Evolutionary conservation across 2,888 invertebrate species (phyloP), one percentile per base, ranked within the genome.

Genomic region (Cantharis nigra): DNA sequence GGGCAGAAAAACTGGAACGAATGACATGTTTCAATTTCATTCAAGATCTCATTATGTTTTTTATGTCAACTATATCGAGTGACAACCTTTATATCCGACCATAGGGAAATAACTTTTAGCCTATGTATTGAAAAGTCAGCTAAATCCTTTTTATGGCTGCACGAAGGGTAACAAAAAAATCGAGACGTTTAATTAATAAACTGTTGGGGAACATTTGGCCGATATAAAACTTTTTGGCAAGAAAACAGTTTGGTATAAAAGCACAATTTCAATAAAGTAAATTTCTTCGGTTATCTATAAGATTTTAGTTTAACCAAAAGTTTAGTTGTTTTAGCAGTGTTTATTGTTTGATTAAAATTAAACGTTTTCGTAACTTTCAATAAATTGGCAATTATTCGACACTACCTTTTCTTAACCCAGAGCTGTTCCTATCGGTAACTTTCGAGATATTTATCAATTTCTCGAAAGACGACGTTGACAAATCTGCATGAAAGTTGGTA

Each of bases 261-360:
- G n/a, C 26, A 67, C 65, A 11, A 23, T 67, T 67, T 23, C 23
- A 67, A 65, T 65, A 67, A 67, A 67, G 65, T 23, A 67, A 67
- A 65, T 65, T 65, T 65, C n/a, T 3, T 20, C 20, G 20, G 20
- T 20, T 20, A 20, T 20, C 20, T 20, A 3, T 9, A 23, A 67
- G 23, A 67, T 23, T 65, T 65, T 65, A 65, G 14, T 65, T 20
- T 14, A 23, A 65, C 16, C 7, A 23, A 71, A 77, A 74, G 67
- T 77, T 18, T 9, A 74, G 70, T 71, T 69, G 74, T 74, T 74
- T 74, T 63, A 10, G 62, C 20, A 64, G 28, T 77, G 67, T 63
- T 28, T 63, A 49, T 20, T 77, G 67, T 63, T 30, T 63, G 74
- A 77, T 77, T 74, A 77, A 77, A 77, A 77, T 74, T 70, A 64